Evolutionary conservation across 1,140 invertebrate species (phyloP).

Genomic region (Hydropsyche tenuis): DNA sequence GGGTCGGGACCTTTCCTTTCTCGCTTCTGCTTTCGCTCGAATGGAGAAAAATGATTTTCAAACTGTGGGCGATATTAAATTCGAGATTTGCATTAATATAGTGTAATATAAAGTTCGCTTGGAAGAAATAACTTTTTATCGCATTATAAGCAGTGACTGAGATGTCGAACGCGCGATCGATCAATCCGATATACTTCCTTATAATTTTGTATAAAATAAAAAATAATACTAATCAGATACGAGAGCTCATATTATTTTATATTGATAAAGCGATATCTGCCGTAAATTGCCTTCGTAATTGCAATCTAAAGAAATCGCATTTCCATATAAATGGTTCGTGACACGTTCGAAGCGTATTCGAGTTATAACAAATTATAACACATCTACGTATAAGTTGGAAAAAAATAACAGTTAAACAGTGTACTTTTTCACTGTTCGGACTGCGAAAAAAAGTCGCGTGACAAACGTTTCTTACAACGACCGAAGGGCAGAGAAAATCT

Average conservation of each 20-base stretch:
- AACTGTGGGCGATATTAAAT: too few relatives aligned
- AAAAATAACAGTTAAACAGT: background rate
- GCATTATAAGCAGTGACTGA: background rate
- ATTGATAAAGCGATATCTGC: slow-evolving; percentile 7
- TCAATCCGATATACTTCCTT: background rate
- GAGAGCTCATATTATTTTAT: background rate
- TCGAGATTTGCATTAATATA: too few relatives aligned
- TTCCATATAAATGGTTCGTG: slow-evolving; percentile 22
- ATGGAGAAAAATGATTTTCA: too few relatives aligned
- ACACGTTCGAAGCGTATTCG: background rate
- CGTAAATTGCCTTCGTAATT: slow-evolving; percentile 6
- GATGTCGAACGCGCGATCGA: background rate
- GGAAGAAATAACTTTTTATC: too few relatives aligned
- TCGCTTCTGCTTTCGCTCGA: background rate
- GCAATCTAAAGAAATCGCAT: slow-evolving; percentile 1
- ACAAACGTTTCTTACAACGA: slow-evolving; percentile 8
- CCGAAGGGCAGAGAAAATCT: slow-evolving; percentile 22
- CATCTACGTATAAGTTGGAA: background rate
- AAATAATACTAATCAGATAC: too few relatives aligned
- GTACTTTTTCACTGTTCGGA: background rate
- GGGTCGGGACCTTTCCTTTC: slow-evolving; percentile 20
- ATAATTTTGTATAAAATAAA: too few relatives aligned
- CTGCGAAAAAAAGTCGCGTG: slow-evolving; percentile 7
- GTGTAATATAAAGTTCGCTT: too few relatives aligned
- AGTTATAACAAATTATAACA: slow-evolving; percentile 22